phyloP scores from a whole-genome alignment of 2,113 vertebrate genomes.

The Neolamprologus devosi region DNA sequence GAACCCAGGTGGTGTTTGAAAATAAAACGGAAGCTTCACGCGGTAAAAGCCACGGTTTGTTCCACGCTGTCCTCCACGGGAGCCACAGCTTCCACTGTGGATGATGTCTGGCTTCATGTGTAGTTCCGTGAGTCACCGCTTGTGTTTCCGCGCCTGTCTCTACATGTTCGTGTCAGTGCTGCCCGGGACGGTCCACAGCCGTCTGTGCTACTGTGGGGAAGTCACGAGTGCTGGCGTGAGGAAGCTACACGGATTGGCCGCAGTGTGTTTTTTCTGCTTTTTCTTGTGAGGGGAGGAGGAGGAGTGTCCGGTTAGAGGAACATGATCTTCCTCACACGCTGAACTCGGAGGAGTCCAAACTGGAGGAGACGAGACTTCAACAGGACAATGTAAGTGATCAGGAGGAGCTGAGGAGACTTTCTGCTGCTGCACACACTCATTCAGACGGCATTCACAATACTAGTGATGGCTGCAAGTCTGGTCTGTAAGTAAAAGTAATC shows the following conservation, averaged over 20 bases:
- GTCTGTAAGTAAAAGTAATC: neutral
- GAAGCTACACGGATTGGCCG: neutral
- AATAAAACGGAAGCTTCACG: neutral
- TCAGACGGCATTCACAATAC: rapidly evolving
- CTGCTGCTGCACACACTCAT: neutral
- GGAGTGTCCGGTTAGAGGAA: neutral
- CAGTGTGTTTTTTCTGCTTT: neutral
- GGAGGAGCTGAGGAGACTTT: neutral
- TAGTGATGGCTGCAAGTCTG: neutral
- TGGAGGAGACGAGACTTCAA: neutral
- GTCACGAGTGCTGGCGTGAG: neutral
- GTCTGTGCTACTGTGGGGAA: neutral
- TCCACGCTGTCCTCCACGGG: rapidly evolving
- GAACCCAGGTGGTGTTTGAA: rapidly evolving
- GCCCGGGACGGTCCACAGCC: neutral
- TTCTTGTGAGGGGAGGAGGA: neutral
- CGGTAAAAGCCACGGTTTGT: rapidly evolving
- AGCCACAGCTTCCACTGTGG: neutral
- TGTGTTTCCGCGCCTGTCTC: neutral
- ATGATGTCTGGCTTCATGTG: rapidly evolving
- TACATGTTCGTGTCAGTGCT: neutral
- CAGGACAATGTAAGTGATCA: constrained; percentile 30
- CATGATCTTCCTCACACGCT: neutral
- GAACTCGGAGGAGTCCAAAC: neutral
- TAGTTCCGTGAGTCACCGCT: neutral